A percentile compares a stretch with the other conserved stretches of the same genome.
Conservation (phyloP, 2,113 vertebrate genomes). For the Columba livia region DNA sequence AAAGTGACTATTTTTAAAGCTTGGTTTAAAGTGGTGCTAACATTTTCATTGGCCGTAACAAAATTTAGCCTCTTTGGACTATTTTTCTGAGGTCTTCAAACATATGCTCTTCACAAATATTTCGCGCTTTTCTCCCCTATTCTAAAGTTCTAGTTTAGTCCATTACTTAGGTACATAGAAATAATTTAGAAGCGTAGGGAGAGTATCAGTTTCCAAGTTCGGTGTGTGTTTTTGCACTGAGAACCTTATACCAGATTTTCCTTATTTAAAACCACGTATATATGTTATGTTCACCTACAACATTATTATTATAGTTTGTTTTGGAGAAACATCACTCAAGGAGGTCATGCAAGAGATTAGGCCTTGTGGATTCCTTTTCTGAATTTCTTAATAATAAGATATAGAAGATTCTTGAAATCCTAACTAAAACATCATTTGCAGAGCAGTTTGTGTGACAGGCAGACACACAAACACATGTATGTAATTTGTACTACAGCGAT, state of each 20-base stretch:
- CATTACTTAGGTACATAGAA: background rate
- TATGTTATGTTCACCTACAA: background rate
- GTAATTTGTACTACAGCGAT: fast-evolving
- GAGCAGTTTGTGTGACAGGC: background rate
- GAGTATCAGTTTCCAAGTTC: background rate
- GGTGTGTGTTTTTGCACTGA: background rate
- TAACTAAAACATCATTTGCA: background rate
- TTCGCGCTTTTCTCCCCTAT: background rate
- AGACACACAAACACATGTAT: fast-evolving
- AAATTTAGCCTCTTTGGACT: background rate
- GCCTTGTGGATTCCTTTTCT: background rate
- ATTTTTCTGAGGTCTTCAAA: background rate
- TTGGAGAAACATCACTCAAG: background rate
- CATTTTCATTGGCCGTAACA: background rate
- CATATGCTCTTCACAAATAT: background rate
- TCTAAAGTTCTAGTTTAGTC: background rate
- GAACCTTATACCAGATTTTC: background rate
- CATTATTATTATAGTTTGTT: background rate
- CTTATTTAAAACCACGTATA: background rate
- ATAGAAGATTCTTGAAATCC: background rate
- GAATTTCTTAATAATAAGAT: background rate
- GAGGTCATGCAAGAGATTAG: background rate
- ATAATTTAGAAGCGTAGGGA: background rate
- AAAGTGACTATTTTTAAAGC: background rate
- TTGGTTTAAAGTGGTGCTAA: background rate